phyloP scores from a whole-genome alignment of 2,797 vertebrate species.

The Sebastiscus albofasciatus region DNA sequence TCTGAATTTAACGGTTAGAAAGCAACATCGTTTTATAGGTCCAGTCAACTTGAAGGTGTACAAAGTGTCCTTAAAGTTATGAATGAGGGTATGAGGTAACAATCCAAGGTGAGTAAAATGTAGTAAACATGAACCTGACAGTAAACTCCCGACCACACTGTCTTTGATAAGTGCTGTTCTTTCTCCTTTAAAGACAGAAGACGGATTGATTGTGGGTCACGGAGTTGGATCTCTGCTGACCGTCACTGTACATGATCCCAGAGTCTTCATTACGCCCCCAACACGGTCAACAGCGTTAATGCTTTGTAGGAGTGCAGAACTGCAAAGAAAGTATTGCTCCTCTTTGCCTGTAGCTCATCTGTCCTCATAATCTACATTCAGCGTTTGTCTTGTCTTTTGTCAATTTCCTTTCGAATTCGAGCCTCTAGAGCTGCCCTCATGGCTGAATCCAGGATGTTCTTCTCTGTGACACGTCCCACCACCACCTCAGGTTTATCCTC shows the following conservation, averaged over 20 bases:
- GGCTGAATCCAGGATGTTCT: conserved; percentile 85
- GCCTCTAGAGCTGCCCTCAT: conserved; percentile 87
- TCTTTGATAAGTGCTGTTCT: conserved; percentile 11
- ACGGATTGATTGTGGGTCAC: conserved; percentile 2
- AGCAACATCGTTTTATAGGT: neutral
- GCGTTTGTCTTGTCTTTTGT: conserved; percentile 85
- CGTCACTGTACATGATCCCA: conserved; percentile 22
- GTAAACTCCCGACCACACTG: neutral
- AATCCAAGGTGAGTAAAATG: conserved; percentile 7
- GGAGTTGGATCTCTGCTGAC: conserved; percentile 21
- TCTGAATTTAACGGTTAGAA: conserved; percentile 19
- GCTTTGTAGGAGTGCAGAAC: conserved; percentile 14
- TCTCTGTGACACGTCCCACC: conserved; percentile 85
- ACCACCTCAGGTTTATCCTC: conserved; percentile 90
- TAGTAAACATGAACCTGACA: conserved; percentile 30
- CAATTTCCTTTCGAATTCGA: conserved; percentile 89
- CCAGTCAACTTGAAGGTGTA: conserved; percentile 21
- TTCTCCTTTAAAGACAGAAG: conserved; percentile 13
- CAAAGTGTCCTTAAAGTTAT: neutral
- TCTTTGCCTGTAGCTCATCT: conserved; percentile 12
- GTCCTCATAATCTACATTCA: conserved; percentile 67
- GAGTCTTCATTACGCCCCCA: neutral
- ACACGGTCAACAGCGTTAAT: conserved; percentile 10
- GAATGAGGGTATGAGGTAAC: conserved; percentile 24
- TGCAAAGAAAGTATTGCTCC: conserved; percentile 23